Conservation (phyloP, 2,797 vertebrate genomes). For the Psittacula derbiana region DNA sequence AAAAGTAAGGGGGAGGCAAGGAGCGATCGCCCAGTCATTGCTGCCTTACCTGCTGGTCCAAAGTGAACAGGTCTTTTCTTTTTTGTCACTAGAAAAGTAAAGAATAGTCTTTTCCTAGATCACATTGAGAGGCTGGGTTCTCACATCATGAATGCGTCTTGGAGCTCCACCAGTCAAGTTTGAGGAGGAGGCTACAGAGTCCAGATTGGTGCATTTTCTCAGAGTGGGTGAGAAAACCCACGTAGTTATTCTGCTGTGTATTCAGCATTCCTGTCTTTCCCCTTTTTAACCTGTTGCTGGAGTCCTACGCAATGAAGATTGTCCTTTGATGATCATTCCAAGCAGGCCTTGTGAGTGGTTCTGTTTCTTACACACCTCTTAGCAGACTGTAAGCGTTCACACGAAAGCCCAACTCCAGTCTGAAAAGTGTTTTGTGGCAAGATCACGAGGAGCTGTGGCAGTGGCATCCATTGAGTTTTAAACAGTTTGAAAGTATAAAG, state of each 20-base stretch:
- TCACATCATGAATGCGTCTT: background rate
- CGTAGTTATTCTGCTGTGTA: background rate
- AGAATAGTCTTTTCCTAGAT: background rate
- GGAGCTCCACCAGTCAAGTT: background rate
- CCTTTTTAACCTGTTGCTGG: constrained; percentile 80
- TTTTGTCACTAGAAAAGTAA: background rate
- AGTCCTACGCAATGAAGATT: constrained; percentile 89
- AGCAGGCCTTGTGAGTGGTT: constrained; percentile 90
- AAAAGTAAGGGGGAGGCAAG: background rate
- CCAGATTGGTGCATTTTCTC: background rate
- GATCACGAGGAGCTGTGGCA: background rate
- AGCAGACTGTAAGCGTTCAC: background rate
- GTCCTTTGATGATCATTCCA: constrained; percentile 90
- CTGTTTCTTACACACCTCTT: constrained; percentile 8
- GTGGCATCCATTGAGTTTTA: background rate
- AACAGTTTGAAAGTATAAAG: background rate
- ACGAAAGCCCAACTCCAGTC: background rate
- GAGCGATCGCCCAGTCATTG: background rate
- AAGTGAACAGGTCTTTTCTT: background rate
- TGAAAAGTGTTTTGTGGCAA: background rate
- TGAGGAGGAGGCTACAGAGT: background rate
- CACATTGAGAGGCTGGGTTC: background rate
- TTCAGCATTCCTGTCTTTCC: constrained; percentile 44
- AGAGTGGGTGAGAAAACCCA: background rate
- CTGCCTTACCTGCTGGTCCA: background rate